These are phyloP conservation scores for Orcinus orca DNA, from an alignment of 2,113 vertebrate genomes.

Conservation along the genomic window DNA sequence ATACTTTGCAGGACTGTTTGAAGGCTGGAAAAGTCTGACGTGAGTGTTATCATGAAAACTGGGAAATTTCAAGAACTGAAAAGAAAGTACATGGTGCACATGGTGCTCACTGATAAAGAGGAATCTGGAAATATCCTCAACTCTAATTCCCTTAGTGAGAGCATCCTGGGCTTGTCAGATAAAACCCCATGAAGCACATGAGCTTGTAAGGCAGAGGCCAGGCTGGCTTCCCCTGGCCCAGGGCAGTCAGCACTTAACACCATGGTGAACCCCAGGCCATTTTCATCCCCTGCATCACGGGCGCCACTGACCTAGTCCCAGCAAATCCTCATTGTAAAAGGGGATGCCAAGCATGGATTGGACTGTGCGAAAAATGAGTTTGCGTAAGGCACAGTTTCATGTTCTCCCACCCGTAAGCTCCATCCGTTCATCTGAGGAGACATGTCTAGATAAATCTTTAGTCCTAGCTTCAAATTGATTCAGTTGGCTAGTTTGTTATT, in stretches of 20 bases:
- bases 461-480: not conserved
- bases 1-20: not conserved
- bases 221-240: not conserved
- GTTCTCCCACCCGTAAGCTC: not conserved
- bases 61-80: not conserved
- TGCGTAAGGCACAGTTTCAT: not conserved
- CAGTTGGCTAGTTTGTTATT: not conserved
- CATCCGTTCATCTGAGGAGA: not conserved
- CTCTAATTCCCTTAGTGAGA: not conserved
- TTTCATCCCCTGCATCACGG: not conserved
- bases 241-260: not conserved
- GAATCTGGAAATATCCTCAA: not conserved
- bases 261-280: not conserved
- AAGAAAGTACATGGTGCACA: not conserved
- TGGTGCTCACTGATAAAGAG: not conserved
- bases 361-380: not conserved
- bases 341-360: fast-evolving
- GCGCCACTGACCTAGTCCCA: not conserved
- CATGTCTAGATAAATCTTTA: not conserved
- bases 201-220: not conserved
- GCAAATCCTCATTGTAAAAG: fast-evolving
- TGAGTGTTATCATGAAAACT: not conserved
- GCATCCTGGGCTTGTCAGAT: not conserved
- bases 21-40: not conserved
- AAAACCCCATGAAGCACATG: fast-evolving